Evolutionary conservation across 2,888 invertebrate genomes (phyloP), one percentile per base, ranked within the genome.

Genomic region (Creontiades dilutus): DNA sequence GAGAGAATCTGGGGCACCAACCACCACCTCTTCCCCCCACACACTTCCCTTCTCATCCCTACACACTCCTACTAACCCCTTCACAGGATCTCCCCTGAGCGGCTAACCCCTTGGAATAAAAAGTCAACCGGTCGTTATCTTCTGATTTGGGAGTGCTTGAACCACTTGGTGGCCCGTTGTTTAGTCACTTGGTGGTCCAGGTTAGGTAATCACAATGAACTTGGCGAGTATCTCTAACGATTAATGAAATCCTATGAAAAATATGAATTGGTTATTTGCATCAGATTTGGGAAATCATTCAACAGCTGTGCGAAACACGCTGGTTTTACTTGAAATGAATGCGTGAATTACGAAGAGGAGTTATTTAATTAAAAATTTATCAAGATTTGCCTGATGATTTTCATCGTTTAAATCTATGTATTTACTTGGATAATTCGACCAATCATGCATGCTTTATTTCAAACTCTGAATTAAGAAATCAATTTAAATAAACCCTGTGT

Each of bases 1-100:
- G 61, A 78, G 88, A 85, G 85, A 88, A 88, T 88, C 88, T 88
- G 88, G 88, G 88, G 78, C 88, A 61, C 76, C 68, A 48, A 37
- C 68, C 47, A n/a, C 75, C 46, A 12, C 86, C 16, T 37, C 75
- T 16, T 23, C 75, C 14, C 68, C 75, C n/a, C 78, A 16, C 88
- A 68, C 86, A 48, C 75, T 48, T 75, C 47, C 23, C 82, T 82
- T 12, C 82, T 27, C 82, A 47, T 78, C 78, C 47, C 78, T 47
- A 78, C 78, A 82, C 82, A 52, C 82, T 52, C 52, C 46, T 47
- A 52, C 82, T 82, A 82, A 82, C 48, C 82, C 82, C 82, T 68
- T 82, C 82, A 52, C 11, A 78, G 78, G 28, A 78, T 78, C 78
- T 46, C 19, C 46, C 13, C 19, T 27, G 23, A 68, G 68, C 37